These are phyloP conservation scores for Galaxea fascicularis DNA, from an alignment of 92 coral and sea anemone species.

Conservation along the genomic window DNA sequence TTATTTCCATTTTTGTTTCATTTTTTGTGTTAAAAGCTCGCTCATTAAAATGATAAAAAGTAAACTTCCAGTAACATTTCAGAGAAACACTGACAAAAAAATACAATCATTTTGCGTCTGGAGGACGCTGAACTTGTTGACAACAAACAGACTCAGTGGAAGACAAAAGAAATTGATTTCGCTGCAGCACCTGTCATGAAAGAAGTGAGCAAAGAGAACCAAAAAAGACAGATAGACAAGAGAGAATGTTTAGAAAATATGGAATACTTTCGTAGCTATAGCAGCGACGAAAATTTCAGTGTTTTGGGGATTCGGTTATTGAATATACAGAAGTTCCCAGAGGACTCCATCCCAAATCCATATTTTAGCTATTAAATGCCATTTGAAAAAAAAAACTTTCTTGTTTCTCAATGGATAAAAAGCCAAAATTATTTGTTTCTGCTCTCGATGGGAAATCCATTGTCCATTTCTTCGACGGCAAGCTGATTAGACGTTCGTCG, in stretches of 20 bases:
- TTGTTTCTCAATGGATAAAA: conserved; percentile 31
- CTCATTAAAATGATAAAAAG: background rate
- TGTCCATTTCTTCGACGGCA: background rate
- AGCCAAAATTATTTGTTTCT: conserved; percentile 17
- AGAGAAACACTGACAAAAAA: background rate
- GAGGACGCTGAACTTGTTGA: background rate
- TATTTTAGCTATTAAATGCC: conserved; percentile 43
- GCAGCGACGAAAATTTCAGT: background rate
- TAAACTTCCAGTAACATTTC: background rate
- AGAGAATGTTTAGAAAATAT: conserved; percentile 28
- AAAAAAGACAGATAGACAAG: conserved; percentile 13
- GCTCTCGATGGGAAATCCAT: background rate
- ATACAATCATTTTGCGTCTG: background rate
- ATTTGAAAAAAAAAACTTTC: conserved; percentile 43
- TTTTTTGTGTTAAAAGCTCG: background rate
- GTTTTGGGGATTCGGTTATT: conserved; percentile 1
- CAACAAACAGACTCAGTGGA: background rate
- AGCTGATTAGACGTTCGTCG: background rate
- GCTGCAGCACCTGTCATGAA: conserved; percentile 2
- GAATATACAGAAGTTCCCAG: background rate
- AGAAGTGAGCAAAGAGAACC: conserved; percentile 9
- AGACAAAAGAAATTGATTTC: background rate
- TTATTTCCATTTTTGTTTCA: background rate
- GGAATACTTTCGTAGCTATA: too few relatives aligned
- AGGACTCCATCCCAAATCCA: conserved; percentile 8